Base-by-base conservation (phyloP, 2,113 vertebrate genomes). In the Phocoena sinus region DNA sequence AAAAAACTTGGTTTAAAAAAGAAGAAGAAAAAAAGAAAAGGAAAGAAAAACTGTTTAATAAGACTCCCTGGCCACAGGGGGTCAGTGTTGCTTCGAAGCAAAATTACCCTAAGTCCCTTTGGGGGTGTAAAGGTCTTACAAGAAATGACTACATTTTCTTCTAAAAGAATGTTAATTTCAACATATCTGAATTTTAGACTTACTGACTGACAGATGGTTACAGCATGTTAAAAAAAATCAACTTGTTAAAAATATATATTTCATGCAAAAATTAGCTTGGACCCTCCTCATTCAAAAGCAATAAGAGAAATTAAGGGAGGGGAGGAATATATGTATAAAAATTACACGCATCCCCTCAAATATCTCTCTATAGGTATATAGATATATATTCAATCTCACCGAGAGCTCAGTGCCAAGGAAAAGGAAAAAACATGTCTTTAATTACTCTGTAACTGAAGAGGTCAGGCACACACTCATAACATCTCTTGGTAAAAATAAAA, bases 131-230 rank as follows among this genome's bases (percentile, higher is more conserved):
- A n/a, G 53, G 82, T 92, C 92, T 74, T 71, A 38, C 25, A 41
- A 91, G 82, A 97, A 87, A 94, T 26, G 50, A 91, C 86, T 63
- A 18, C n/a, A 58, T 77, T 92, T 93, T 53, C 89, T 95, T 91
- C n/a, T 96, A 28, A 86, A 74, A 90, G 95, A 96, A 92, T 44
- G 56, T 44, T 83, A 58, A 14, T 60, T 95, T 93, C 36, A 44
- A 67, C 53, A 83, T 23, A 85, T 81, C 38, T 81, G 70, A 97
- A 67, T 96, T 97, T 96, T 58, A 96, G 84, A 76, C 38, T 81
- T 79, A 91, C 93, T 92, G 91, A 96, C n/a, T 98, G 94, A 95
- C 97, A 98, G 97, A 98, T 97, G 97, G 96, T 79, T 88, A 88
- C 10, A 94, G 50, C 73, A 95, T 83, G 89, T 83, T 88, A 74